Evolutionary conservation across 1,140 invertebrate species (phyloP).

Genomic region (Nephotettix cincticeps): DNA sequence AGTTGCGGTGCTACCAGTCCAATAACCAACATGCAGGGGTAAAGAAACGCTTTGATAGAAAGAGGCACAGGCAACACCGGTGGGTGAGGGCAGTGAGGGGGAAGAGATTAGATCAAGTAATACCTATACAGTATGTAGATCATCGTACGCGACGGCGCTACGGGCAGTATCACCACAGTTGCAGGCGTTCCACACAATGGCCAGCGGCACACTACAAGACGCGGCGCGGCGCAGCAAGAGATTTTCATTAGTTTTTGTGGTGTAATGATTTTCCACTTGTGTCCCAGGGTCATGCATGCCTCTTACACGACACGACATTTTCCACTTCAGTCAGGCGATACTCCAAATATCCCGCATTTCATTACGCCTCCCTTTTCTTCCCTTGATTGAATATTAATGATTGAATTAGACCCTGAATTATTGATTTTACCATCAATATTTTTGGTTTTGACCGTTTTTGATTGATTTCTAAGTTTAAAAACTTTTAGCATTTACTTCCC

Average conservation of each 20-base stretch:
- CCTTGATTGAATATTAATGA: too few species aligned
- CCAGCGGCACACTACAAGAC: neutral
- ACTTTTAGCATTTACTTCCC: too few species aligned
- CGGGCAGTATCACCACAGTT: neutral
- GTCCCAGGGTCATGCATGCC: slow-evolving; percentile 20
- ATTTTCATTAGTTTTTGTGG: slow-evolving; percentile 22
- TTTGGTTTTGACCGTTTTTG: too few species aligned
- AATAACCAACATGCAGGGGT: too few species aligned
- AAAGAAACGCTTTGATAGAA: too few species aligned
- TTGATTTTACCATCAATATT: too few species aligned
- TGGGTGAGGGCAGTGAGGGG: neutral
- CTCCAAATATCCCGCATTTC: neutral
- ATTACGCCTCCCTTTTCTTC: too few species aligned
- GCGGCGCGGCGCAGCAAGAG: neutral
- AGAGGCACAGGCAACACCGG: neutral
- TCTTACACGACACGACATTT: slow-evolving; percentile 15
- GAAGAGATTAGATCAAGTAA: neutral
- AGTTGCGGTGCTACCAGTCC: too few species aligned
- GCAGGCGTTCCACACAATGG: neutral
- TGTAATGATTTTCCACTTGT: slow-evolving; percentile 19
- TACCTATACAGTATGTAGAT: slow-evolving; percentile 26
- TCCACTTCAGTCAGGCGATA: slow-evolving; percentile 23
- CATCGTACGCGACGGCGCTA: neutral
- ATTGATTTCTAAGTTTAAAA: too few species aligned
- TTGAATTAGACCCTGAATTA: too few species aligned